A percentile compares a stretch with the other conserved stretches of the same genome.
These are phyloP conservation scores for Lasioglossum villosulum DNA, from an alignment of 2,888 invertebrate genomes.

Conservation along the genomic window DNA sequence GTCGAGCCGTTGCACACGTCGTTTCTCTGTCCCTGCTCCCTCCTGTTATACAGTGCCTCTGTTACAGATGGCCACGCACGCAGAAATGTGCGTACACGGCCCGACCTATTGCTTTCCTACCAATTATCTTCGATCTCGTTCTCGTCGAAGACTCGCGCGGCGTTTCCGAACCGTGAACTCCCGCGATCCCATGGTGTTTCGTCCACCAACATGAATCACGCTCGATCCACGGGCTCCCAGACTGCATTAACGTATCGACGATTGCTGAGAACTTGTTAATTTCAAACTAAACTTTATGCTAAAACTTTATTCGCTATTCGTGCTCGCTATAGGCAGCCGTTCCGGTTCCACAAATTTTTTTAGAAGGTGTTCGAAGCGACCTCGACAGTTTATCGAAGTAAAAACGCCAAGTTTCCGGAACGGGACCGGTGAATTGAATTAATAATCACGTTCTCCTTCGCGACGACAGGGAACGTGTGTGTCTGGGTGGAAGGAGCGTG, in stretches of 20 bases:
- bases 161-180: constrained; percentile 32
- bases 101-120: constrained; percentile 58
- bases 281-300: neutral
- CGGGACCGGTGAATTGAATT: constrained; percentile 29
- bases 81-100: constrained; percentile 50
- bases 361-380: neutral
- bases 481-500: constrained; percentile 10
- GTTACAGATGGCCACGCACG: constrained; percentile 31
- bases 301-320: neutral
- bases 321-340: neutral
- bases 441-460: constrained; percentile 48
- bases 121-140: constrained; percentile 61
- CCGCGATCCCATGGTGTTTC: constrained; percentile 31
- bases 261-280: neutral
- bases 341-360: neutral
- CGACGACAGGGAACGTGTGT: neutral
- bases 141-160: constrained; percentile 45
- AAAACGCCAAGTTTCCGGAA: constrained; percentile 12
- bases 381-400: neutral
- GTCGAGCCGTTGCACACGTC: neutral
- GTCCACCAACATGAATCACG: constrained; percentile 39
- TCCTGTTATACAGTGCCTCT: neutral
- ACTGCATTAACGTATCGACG: neutral
- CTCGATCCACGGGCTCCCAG: neutral
- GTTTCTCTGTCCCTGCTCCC: neutral